phyloP scores from a whole-genome alignment of 2,888 invertebrate species.

The Tipula unca region DNA sequence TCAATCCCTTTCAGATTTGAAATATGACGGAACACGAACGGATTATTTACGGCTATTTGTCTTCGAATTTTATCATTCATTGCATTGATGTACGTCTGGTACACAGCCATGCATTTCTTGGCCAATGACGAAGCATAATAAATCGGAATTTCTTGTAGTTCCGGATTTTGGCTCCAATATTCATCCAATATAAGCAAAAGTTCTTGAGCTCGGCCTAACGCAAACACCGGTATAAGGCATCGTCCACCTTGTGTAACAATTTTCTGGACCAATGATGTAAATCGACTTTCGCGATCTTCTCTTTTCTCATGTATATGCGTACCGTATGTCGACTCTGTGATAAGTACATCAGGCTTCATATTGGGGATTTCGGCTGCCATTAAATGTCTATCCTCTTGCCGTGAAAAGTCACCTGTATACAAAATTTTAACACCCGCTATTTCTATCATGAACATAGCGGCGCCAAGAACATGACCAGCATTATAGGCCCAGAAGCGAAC shows the following conservation, averaged over 20 bases:
- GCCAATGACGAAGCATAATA: slow-evolving; percentile 99
- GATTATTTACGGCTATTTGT: slow-evolving; percentile 96
- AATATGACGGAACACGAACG: slow-evolving; percentile 97
- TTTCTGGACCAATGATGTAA: slow-evolving; percentile 88
- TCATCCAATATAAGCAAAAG: slow-evolving; percentile 91
- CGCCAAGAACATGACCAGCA: slow-evolving; percentile 97
- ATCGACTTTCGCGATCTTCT: slow-evolving; percentile 90
- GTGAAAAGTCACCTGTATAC: slow-evolving; percentile 97
- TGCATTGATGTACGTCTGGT: slow-evolving; percentile 98
- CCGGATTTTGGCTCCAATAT: slow-evolving; percentile 95
- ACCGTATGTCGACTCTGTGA: slow-evolving; percentile 98
- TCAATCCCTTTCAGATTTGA: slow-evolving; percentile 95
- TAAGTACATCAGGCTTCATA: slow-evolving; percentile 92
- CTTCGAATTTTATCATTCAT: slow-evolving; percentile 97
- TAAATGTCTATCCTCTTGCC: slow-evolving; percentile 97
- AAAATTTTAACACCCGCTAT: slow-evolving; percentile 95
- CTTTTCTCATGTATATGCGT: slow-evolving; percentile 98
- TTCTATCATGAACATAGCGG: slow-evolving; percentile 99
- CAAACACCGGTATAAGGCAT: slow-evolving; percentile 97
- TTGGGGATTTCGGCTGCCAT: slow-evolving; percentile 99
- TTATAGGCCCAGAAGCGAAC: slow-evolving; percentile 98
- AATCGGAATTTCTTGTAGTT: slow-evolving; percentile 96
- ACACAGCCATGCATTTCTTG: slow-evolving; percentile 99
- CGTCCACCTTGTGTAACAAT: slow-evolving; percentile 96
- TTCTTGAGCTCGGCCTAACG: slow-evolving; percentile 94